Evolutionary conservation across 2,888 invertebrate genomes (phyloP), one percentile per base, ranked within the genome.

Genomic region (Sarcophaga caerulescens): DNA sequence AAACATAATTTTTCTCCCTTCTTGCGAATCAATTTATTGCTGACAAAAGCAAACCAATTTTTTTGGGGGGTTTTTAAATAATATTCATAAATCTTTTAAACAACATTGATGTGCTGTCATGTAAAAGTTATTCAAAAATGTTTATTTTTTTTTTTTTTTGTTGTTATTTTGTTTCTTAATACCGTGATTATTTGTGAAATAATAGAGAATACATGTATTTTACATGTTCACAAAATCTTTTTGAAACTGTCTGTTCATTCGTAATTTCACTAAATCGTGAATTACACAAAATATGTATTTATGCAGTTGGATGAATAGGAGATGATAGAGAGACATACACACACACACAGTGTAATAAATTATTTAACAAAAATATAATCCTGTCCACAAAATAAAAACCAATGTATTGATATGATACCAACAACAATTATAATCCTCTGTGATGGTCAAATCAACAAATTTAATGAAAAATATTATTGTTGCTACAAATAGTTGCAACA

Each of bases 341-440:
- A 35, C 5, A 25, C 3, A 47, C 52, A 17, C 12, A 52, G 5
- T 4, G 52, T 52, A 52, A 52, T 52, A 52, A 17, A 52, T 52
- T 52, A 52, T 52, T 52, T 52, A 14, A 17, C 52, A 52, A 52
- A 52, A 14, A 52, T 52, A 14, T 52, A 52, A 52, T 52, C 52
- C 52, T 35, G 35, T 52, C 52, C 52, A 52, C 52, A 52, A 52
- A 52, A 52, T 14, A 17, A 52, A 52, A 52, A 52, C 14, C 14
- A 52, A 35, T 35, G 35, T 0, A 35, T 35, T 35, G 35, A 35
- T 57, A 57, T 14, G n/a, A 57, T 57, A 57, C 1, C 10, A 21
- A 60, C 10, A n/a, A 60, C n/a, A 60, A n/a, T 57, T 60, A 60
- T 60, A 60, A 60, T 60, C 60, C n/a, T 60, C 60, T 21, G 14